Base-by-base conservation (phyloP, 2,888 invertebrate genomes). In the Morpho achilles region DNA sequence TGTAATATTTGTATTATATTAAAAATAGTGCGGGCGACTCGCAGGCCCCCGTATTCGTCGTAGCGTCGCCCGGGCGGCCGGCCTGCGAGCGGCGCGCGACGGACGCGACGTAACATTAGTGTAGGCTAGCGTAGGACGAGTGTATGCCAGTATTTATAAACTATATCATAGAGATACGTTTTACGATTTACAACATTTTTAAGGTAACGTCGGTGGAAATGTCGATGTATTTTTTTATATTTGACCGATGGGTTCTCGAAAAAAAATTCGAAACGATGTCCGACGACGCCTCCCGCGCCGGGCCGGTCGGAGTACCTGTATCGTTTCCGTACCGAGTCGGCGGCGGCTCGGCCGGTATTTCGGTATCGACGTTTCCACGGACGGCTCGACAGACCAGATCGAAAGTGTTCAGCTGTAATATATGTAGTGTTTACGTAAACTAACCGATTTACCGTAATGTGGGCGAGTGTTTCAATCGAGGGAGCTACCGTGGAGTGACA, bases 401-500 rank as follows among this genome's bases (percentile, higher is more conserved):
- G 46, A 50, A 48, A 61, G 66, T 68, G 68, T 68, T 68, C 68
- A 68, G 60, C 56, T 64, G 62, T 67, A 62, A 55, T 61, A 52
- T 53, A 62, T 66, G 65, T 53, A 53, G 46, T 22, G 46, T 53
- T 8, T 46, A 46, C 40, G 40, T 53, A n/a, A 40, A 53, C 16
- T 53, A 46, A 53, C 46, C 16, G 39, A 39, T 46, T 46, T 40
- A 39, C 46, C 39, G 40, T 45, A 9, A 43, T 43, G n/a, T 43
- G 52, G 54, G 58, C 48, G 52, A 61, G 48, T 43, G 59, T 64
- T 64, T 62, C 58, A 53, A 57, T 44, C 60, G 51, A 42, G 54
- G 49, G 43, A 44, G 41, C 46, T 43, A 57, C 39, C 54, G 71
- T 70, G 66, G 53, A 71, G 66, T 70, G 69, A 79, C 79, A 79